A percentile compares a stretch with the other conserved stretches of the same genome.
Evolutionary conservation across 2,888 invertebrate genomes (phyloP).

Genomic region (Athalia rosae): DNA sequence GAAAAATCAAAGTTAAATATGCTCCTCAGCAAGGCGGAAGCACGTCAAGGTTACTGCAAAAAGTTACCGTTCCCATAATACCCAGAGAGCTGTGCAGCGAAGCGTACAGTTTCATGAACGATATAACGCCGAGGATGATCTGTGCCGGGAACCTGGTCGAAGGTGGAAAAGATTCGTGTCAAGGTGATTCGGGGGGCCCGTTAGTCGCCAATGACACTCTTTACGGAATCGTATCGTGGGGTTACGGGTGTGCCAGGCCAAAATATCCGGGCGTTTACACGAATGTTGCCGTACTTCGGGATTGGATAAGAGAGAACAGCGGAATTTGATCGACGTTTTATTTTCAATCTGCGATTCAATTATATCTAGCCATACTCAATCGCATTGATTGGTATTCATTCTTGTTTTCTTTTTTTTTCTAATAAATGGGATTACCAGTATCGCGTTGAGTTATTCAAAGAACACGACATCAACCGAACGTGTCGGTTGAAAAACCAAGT

Average conservation of each 20-base stretch:
- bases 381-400: neutral
- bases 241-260: conserved; percentile 75
- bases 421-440: too few relatives aligned
- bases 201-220: conserved; percentile 74
- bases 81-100: conserved; percentile 15
- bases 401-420: too few relatives aligned
- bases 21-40: conserved; percentile 40
- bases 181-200: conserved; percentile 67
- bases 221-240: conserved; percentile 76
- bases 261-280: conserved; percentile 77
- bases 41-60: conserved; percentile 22
- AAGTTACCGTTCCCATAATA: conserved; percentile 46
- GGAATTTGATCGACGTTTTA: conserved; percentile 9
- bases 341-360: neutral
- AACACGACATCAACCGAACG: too few relatives aligned
- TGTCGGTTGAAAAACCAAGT: too few relatives aligned
- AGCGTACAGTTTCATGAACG: conserved; percentile 32
- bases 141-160: conserved; percentile 59
- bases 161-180: conserved; percentile 61
- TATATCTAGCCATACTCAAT: too few relatives aligned
- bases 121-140: conserved; percentile 62
- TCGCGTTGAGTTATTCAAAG: too few relatives aligned
- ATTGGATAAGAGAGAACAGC: conserved; percentile 44
- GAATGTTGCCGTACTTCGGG: conserved; percentile 72
- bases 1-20: neutral